A percentile compares a stretch with the other conserved stretches of the same genome.
Evolutionary conservation across 92 coral and sea anemone species (phyloP).

Genomic region (Ricordea florida): DNA sequence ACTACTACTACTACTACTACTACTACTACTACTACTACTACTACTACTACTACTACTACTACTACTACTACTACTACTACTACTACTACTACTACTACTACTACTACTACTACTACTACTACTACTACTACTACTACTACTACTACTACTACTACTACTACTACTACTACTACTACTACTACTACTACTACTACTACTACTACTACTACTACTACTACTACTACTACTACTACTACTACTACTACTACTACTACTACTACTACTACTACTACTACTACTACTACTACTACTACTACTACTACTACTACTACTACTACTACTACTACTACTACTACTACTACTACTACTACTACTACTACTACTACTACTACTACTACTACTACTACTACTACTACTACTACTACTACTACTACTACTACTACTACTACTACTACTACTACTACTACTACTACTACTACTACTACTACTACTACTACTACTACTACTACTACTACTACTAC

Average conservation of each 20-base stretch:
- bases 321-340: conserved; percentile 2
- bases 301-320: conserved; percentile 3
- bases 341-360: conserved; percentile 3
- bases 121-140: conserved; percentile 3
- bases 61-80: conserved; percentile 3
- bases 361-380: conserved; percentile 3
- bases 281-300: conserved; percentile 3
- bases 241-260: conserved; percentile 3
- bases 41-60: conserved; percentile 3
- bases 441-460: conserved; percentile 2
- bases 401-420: conserved; percentile 3
- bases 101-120: conserved; percentile 3
- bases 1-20: conserved; percentile 3
- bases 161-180: conserved; percentile 3
- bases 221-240: conserved; percentile 3
- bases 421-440: conserved; percentile 3
- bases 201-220: conserved; percentile 2
- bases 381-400: conserved; percentile 2
- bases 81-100: conserved; percentile 2
- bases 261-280: conserved; percentile 2
- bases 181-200: conserved; percentile 3
- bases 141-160: conserved; percentile 2
- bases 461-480: conserved; percentile 3
- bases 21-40: conserved; percentile 2
- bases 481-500: conserved; percentile 3